Percentiles rank a stretch among this genome's conserved stretches.
Conservation (phyloP, 1,140 invertebrate species). For the Hyles euphorbiae region DNA sequence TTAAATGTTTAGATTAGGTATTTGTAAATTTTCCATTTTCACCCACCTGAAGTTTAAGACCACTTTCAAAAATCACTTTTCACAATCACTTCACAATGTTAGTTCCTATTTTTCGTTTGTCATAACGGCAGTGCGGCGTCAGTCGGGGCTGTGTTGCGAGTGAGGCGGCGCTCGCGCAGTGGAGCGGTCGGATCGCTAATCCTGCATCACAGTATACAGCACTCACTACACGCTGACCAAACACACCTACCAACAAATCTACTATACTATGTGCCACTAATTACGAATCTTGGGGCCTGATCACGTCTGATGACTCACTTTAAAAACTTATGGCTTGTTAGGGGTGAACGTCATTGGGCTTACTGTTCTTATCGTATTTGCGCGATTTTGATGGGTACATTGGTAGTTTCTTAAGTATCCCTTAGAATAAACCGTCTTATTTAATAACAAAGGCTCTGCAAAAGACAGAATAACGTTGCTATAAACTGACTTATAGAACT, state of each 20-base stretch:
- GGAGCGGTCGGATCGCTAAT: constrained; percentile 46
- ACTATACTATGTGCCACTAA: constrained; percentile 7
- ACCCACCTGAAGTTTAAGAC: constrained; percentile 4
- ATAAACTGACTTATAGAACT: no score
- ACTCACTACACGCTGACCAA: constrained; percentile 23
- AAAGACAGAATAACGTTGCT: no score
- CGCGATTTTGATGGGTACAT: no score
- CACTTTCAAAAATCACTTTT: constrained; percentile 15
- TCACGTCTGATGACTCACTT: constrained; percentile 8
- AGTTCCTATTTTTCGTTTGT: constrained; percentile 25
- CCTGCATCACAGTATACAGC: constrained; percentile 36
- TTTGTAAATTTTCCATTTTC: neutral
- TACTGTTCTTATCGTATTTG: no score
- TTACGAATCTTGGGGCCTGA: constrained; percentile 2
- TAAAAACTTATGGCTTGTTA: no score
- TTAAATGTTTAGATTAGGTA: neutral
- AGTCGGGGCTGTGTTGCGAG: constrained; percentile 37
- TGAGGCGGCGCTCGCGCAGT: constrained; percentile 55
- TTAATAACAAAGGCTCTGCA: no score
- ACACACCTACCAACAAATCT: constrained; percentile 42
- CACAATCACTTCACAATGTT: constrained; percentile 55
- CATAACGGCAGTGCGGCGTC: constrained; percentile 34
- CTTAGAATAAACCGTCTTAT: no score
- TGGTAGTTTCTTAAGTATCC: no score
- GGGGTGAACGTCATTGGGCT: no score